Evolutionary conservation across 2,888 invertebrate genomes (phyloP), one percentile per base, ranked within the genome.

Genomic region (Cantharis nigra): DNA sequence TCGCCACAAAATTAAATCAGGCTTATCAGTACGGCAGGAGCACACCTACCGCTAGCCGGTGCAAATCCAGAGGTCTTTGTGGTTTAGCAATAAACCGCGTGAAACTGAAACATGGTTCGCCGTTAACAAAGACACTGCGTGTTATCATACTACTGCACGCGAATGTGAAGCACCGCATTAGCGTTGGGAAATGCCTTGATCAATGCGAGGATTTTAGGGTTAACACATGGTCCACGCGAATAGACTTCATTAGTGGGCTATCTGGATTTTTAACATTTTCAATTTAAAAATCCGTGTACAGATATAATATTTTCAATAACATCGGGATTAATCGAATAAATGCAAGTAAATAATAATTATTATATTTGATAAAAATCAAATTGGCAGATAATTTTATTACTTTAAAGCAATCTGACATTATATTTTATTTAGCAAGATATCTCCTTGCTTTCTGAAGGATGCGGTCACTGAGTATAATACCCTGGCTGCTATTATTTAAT

Each of bases 1-100:
- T 85, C 83, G 85, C 86, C 85, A 83, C 86, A 85, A 86, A 86
- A 86, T 86, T 86, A 86, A 86, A 86, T 86, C 86, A 85, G 84
- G 86, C 85, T 86, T 86, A 86, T 86, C 86, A 84, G 83, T 82
- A 81, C 80, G 79, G 81, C 81, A 80, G 80, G 81, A 83, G 82
- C 83, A 81, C 83, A 82, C 83, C 84, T 82, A 78, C 80, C 80
- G 74, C 78, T 75, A 75, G 71, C 75, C 80, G 71, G 83, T 80
- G 82, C 83, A 84, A 83, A 85, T 84, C 85, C 84, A 70, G 80
- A 77, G 80, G 82, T 82, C 83, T 83, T 84, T 85, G 85, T 81
- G 85, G 84, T 76, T 82, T 82, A 83, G 84, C 84, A 85, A 85
- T 85, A 84, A 85, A 85, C 84, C 84, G 82, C 83, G 80, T 81